A percentile compares a stretch with the other conserved stretches of the same genome.
phyloP scores from a whole-genome alignment of 2,797 vertebrate genomes.

The Galago senegalensis region DNA sequence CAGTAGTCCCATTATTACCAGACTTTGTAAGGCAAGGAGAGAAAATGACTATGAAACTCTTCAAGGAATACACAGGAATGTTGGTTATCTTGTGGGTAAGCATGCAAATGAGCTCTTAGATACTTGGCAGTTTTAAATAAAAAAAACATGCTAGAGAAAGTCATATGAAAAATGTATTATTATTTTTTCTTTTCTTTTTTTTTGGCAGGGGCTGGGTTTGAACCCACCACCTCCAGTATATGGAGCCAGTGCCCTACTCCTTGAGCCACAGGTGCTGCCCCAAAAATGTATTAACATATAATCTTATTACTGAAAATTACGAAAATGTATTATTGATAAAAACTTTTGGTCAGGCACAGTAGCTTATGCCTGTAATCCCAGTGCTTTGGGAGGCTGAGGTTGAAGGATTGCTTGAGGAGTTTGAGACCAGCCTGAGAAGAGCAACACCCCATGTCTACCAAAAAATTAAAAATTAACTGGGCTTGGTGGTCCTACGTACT shows the following conservation, averaged over 20 bases:
- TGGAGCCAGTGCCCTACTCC: no score
- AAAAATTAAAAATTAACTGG: neutral
- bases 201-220: no score
- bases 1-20: neutral
- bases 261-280: no score
- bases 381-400: neutral
- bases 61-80: conserved; percentile 9
- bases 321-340: conserved; percentile 11
- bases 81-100: neutral
- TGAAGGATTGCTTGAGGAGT: neutral
- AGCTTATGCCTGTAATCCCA: neutral
- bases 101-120: conserved; percentile 16
- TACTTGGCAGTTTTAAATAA: neutral
- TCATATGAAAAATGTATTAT: conserved; percentile 27
- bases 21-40: neutral
- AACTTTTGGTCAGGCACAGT: neutral
- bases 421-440: neutral
- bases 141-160: conserved; percentile 26
- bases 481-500: neutral
- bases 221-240: no score
- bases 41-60: neutral
- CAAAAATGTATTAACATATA: neutral
- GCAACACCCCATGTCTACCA: neutral
- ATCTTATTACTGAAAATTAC: conserved; percentile 47
- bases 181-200: neutral